These are phyloP conservation scores for Chloroceryle aenea DNA, from an alignment of 2,113 vertebrate genomes.

Conservation along the genomic window DNA sequence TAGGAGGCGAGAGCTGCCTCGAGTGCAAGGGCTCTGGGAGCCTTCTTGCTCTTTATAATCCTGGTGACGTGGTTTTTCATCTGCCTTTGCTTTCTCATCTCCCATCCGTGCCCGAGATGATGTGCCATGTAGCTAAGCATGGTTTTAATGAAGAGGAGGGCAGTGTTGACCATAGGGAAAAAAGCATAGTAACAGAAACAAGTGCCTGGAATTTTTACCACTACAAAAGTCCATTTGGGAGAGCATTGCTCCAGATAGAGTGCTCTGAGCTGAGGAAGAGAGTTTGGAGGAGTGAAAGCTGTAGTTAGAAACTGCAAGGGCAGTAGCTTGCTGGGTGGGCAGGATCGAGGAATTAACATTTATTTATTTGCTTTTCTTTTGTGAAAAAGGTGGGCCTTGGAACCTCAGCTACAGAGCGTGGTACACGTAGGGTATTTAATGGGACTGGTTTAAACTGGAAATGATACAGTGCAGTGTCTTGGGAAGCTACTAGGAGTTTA, in stretches of 20 bases:
- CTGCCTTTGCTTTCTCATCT: background rate
- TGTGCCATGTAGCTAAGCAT: background rate
- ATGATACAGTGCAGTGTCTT: background rate
- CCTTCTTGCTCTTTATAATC: background rate
- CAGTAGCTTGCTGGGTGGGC: background rate
- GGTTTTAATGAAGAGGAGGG: background rate
- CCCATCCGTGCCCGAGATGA: background rate
- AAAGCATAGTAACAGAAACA: background rate
- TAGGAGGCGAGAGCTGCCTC: background rate
- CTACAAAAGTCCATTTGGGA: background rate
- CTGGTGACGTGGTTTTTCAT: background rate
- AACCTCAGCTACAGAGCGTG: background rate
- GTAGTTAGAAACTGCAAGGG: background rate
- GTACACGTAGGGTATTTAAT: background rate
- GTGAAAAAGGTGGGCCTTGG: background rate
- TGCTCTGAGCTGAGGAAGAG: background rate
- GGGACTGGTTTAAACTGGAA: background rate
- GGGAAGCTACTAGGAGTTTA: background rate
- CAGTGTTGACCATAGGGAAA: background rate
- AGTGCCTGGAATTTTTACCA: background rate
- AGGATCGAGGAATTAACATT: background rate
- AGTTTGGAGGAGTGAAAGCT: background rate
- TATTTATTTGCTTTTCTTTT: too few relatives aligned
- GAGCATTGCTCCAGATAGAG: background rate
- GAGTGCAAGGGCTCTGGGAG: background rate